Conservation (phyloP, 2,797 vertebrate species). For the Arctocebus calabarensis region DNA sequence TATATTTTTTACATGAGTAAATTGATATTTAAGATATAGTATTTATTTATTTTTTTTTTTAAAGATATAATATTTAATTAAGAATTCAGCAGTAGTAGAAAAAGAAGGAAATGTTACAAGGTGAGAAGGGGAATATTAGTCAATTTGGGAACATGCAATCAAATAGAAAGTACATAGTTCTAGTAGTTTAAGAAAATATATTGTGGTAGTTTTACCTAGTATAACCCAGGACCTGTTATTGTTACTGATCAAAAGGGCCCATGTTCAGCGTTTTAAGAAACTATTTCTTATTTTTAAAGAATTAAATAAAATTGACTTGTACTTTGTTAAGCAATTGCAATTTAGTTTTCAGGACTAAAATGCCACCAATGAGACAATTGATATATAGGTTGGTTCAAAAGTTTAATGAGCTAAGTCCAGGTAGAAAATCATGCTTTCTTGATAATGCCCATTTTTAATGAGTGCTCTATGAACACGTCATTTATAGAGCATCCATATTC, state of each 20-base stretch:
- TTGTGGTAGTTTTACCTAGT: slow-evolving; percentile 2
- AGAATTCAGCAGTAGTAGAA: slow-evolving; percentile 20
- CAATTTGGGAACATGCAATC: neutral
- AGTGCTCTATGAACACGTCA: neutral
- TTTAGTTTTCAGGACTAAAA: slow-evolving; percentile 47
- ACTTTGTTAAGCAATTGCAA: neutral
- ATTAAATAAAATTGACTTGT: slow-evolving; percentile 43
- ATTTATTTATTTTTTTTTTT: neutral
- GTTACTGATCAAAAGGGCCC: neutral
- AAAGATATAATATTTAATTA: slow-evolving; percentile 28
- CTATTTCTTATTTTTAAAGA: slow-evolving; percentile 41
- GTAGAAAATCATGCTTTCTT: slow-evolving; percentile 24
- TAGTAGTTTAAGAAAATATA: slow-evolving; percentile 2
- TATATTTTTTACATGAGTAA: slow-evolving; percentile 34
- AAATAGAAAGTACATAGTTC: slow-evolving; percentile 26
- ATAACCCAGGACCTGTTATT: neutral
- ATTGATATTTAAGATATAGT: slow-evolving; percentile 37
- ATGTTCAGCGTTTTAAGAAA: slow-evolving; percentile 44
- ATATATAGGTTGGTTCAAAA: neutral
- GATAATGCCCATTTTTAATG: neutral
- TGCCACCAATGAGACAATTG: neutral
- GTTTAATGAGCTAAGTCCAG: neutral
- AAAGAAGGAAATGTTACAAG: slow-evolving; percentile 18
- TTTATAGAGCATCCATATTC: neutral
- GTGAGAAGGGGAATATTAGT: slow-evolving; percentile 21